Evolutionary conservation across 2,797 vertebrate species (phyloP).

Genomic region (Denticeps clupeoides): DNA sequence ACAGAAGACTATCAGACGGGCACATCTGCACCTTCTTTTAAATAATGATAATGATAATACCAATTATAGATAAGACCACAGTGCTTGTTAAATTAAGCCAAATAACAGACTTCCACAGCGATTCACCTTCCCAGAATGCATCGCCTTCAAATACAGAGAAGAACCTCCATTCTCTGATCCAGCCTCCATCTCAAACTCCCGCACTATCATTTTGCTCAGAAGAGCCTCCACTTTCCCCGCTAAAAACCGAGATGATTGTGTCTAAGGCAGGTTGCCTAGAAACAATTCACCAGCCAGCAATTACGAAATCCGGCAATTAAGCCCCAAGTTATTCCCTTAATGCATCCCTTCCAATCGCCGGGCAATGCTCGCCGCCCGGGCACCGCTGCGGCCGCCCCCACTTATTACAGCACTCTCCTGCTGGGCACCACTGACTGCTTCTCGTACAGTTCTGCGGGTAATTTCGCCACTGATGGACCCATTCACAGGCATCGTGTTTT

Average conservation of each 20-base stretch:
- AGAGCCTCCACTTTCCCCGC: background rate
- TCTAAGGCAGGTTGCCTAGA: conserved; percentile 20
- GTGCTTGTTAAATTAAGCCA: too few relatives aligned
- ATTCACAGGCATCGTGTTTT: background rate
- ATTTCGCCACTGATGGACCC: conserved; percentile 4
- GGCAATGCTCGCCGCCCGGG: conserved; percentile 6
- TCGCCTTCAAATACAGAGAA: too few relatives aligned
- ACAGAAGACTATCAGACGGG: too few relatives aligned
- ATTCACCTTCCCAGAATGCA: too few relatives aligned
- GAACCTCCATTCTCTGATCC: too few relatives aligned
- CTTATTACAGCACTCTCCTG: conserved; percentile 5
- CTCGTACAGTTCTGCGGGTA: background rate
- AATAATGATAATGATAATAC: too few relatives aligned
- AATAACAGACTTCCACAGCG: too few relatives aligned
- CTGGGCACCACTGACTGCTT: background rate
- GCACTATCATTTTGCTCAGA: background rate
- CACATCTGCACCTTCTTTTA: too few relatives aligned
- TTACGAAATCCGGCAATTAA: conserved; percentile 19
- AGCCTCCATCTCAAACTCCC: conserved; percentile 1
- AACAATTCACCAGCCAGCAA: conserved; percentile 16
- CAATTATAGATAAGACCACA: too few relatives aligned
- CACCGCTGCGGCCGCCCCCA: background rate
- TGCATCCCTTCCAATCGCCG: conserved; percentile 4
- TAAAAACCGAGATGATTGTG: conserved; percentile 13
- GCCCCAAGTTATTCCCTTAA: conserved; percentile 18